Base-by-base conservation (phyloP, 2,797 vertebrate genomes). In the Takifugu rubripes region DNA sequence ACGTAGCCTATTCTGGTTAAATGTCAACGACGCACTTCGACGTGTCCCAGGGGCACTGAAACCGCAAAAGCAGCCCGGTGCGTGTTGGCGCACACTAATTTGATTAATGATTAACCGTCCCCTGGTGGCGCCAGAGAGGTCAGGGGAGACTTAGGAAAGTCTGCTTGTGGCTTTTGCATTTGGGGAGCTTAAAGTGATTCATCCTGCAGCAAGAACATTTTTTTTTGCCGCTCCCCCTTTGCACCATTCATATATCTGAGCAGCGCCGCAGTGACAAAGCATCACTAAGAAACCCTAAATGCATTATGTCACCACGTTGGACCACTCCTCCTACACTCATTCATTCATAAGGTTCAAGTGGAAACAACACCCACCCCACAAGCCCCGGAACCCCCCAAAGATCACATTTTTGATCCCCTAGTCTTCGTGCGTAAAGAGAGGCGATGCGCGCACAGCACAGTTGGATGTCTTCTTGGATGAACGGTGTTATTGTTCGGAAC, bases 71-170 rank as follows among this genome's bases (percentile, higher is more conserved):
- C 46, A 56, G 53, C 68, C 46, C 49, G 61, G 63, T 53, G 63
- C 60, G 68, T 74, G 49, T 50, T 64, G 42, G 60, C 48, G 67
- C 74, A 76, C 77, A 66, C 62, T 83, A 67, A 84, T 84, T 61
- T 77, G 71, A 78, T 86, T 74, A 87, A 82, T 84, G 81, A 85
- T 88, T 82, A 84, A 45, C 81, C 31, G 14, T 17, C 10, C 47
- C 52, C 60, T 45, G 54, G 61, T 55, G 51, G 59, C 11, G 6
- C 15, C 27, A 51, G 31, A 53, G 50, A 53, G 51, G 48, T 52
- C 29, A 42, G 25, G 52, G 52, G 61, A 42, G 62, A 68, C 55
- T 64, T 60, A 33, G 6, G 42, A 25, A 36, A 61, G 49, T 48
- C 6, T 43, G 15, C 0, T 6, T 16, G 15, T 25, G 46, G 33